phyloP scores from a whole-genome alignment of 2,797 vertebrate genomes.

The Pipistrellus nathusii region DNA sequence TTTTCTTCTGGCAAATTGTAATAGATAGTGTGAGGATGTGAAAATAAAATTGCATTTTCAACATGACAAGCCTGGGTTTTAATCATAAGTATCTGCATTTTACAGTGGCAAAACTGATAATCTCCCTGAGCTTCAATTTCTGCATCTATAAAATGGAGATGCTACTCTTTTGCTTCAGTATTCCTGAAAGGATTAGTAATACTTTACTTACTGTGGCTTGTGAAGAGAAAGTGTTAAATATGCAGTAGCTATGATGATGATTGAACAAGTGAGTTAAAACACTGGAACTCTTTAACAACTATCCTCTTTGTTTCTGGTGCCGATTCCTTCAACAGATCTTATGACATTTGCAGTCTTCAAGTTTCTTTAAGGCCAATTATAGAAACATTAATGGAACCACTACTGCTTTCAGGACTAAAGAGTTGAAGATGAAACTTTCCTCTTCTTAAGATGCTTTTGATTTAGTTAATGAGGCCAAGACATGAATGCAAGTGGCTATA shows the following conservation, averaged over 20 bases:
- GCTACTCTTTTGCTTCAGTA: background rate
- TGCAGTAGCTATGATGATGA: background rate
- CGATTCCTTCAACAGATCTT: background rate
- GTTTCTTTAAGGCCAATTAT: background rate
- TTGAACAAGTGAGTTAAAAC: conserved; percentile 23
- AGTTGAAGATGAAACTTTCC: background rate
- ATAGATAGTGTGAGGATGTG: background rate
- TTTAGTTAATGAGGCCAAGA: conserved; percentile 23
- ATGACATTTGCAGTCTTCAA: background rate
- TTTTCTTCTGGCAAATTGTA: background rate
- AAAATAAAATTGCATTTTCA: background rate
- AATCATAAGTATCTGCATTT: background rate
- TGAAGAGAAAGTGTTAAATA: background rate
- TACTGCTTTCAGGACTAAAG: background rate
- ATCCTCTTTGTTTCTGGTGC: background rate
- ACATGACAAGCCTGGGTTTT: background rate
- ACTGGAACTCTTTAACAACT: background rate
- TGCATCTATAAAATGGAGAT: background rate
- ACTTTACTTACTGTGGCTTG: background rate
- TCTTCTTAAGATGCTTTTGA: conserved; percentile 19
- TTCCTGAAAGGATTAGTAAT: conserved; percentile 4
- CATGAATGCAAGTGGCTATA: background rate
- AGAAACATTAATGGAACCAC: background rate
- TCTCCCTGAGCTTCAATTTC: background rate
- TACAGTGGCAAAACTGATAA: background rate